Evolutionary conservation across 2,113 vertebrate genomes (phyloP), one percentile per base, ranked within the genome.

Genomic region (Theristicus caerulescens): DNA sequence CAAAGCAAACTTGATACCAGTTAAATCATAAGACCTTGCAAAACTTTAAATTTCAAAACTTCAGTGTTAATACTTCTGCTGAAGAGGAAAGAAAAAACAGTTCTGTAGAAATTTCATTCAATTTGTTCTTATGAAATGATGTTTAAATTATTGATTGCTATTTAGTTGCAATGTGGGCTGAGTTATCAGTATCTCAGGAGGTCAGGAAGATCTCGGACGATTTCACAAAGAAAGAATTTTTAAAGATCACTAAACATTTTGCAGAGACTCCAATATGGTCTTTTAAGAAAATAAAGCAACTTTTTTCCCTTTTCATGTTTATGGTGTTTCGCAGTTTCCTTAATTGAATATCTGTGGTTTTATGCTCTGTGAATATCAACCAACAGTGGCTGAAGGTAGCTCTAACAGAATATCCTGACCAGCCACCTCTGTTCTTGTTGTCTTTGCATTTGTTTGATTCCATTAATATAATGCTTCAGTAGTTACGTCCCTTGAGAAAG

Each of bases 401-500:
- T 83, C 46, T 62, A 3, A 49, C 18, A 38, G 59, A 96, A 24
- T 44, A 54, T 44, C 49, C 46, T 94, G 26, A 44, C 86, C 84
- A 94, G 8, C 26, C 38, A 55, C 38, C 9, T 79, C 81, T 51
- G 38, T n/a, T 87, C 84, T 44, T 91, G 34, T 73, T 91, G 62
- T 66, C 49, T 90, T 81, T 80, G 89, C 40, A 70, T 78, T 95
- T 88, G 65, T 93, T 86, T 73, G 82, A 82, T 88, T 72, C 42
- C 87, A 59, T 47, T 88, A 74, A 84, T 94, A 10, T n/a, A 94
- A 65, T 34, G 31, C 77, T 91, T 95, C 89, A 85, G 61, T 58
- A 74, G 55, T 86, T 82, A 9, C 4, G 49, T 94, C 92, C 88
- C 78, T 93, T 88, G 86, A 77, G 79, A 85, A 94, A 71, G 69